Percentiles rank a stretch among this genome's conserved stretches.
Evolutionary conservation across 2,113 vertebrate genomes (phyloP).

Genomic region (Glareola pratincola): DNA sequence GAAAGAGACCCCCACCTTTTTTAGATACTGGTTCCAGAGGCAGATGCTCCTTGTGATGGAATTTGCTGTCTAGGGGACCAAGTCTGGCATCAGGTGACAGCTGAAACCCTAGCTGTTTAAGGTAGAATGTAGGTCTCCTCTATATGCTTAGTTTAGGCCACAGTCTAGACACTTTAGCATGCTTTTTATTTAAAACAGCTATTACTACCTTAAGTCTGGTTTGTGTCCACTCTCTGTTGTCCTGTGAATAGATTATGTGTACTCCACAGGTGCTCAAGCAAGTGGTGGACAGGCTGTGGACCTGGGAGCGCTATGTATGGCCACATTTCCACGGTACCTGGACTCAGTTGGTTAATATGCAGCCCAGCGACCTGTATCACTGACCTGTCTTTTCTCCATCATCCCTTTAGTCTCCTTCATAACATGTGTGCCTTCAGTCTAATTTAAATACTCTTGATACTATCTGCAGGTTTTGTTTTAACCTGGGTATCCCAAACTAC

Average conservation of each 20-base stretch:
- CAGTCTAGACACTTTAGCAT: background rate
- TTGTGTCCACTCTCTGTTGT: background rate
- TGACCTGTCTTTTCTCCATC: background rate
- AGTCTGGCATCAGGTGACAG: background rate
- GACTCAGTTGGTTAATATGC: background rate
- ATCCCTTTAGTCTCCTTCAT: background rate
- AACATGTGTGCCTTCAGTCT: background rate
- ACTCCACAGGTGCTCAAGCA: background rate
- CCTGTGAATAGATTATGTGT: background rate
- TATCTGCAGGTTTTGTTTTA: background rate
- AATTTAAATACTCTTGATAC: background rate
- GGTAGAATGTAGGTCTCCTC: background rate
- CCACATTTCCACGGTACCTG: background rate
- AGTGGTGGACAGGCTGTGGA: background rate
- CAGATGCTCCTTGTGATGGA: background rate
- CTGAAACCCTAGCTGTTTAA: background rate
- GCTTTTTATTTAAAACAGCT: background rate
- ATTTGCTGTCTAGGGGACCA: background rate
- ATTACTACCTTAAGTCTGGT: background rate
- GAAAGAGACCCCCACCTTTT: background rate
- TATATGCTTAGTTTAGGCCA: background rate
- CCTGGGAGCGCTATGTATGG: fast-evolving
- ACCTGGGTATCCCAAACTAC: background rate
- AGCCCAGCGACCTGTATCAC: background rate
- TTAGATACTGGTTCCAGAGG: background rate